A percentile compares a stretch with the other conserved stretches of the same genome.
phyloP scores from a whole-genome alignment of 1,140 invertebrate genomes.

The Caenorhabditis remanei region DNA sequence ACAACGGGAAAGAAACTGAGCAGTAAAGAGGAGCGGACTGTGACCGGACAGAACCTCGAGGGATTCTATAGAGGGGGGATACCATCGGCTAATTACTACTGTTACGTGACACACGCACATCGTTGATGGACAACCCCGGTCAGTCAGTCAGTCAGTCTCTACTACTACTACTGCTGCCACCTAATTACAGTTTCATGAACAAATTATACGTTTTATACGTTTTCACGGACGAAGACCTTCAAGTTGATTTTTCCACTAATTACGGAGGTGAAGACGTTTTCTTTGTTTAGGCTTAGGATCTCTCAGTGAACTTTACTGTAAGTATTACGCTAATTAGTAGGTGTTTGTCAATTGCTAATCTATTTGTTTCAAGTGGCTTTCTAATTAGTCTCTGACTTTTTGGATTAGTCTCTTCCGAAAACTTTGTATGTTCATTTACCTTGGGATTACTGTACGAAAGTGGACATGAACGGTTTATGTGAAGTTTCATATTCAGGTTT shows the following conservation, averaged over 20 bases:
- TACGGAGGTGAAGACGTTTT: background rate
- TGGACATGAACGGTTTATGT: no score
- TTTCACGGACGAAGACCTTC: slow-evolving; percentile 1
- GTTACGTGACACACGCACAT: slow-evolving; percentile 53
- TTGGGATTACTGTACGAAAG: no score
- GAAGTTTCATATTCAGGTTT: no score
- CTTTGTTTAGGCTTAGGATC: background rate
- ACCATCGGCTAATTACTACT: slow-evolving; percentile 46
- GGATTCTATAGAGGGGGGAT: background rate
- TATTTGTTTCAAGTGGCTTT: background rate
- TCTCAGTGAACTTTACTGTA: background rate
- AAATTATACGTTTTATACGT: slow-evolving; percentile 26
- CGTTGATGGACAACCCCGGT: slow-evolving; percentile 27
- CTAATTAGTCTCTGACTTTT: no score
- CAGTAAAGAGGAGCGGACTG: slow-evolving; percentile 1
- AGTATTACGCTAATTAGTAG: background rate
- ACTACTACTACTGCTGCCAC: background rate
- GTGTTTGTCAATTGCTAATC: background rate
- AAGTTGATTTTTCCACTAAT: background rate
- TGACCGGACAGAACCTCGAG: slow-evolving; percentile 46
- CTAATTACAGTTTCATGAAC: slow-evolving; percentile 53
- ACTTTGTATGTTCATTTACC: no score
- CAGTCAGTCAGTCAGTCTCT: background rate
- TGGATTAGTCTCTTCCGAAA: no score
- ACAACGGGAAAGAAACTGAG: background rate